A percentile compares a stretch with the other conserved stretches of the same genome.
These are phyloP conservation scores for Sylvilagus floridanus DNA, from an alignment of 2,797 vertebrate species.

Conservation along the genomic window DNA sequence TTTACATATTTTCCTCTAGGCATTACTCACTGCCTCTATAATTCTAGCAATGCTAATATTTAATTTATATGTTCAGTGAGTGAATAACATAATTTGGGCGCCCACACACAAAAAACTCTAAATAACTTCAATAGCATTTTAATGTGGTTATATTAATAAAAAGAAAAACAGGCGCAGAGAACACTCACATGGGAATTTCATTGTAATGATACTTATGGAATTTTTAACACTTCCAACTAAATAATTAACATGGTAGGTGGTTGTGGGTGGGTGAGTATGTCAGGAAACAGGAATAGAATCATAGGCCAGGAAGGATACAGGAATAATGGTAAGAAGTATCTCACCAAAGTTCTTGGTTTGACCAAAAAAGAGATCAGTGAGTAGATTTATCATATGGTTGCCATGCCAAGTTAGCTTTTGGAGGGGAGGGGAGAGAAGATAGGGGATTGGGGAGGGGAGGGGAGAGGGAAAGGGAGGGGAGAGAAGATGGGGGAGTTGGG, in stretches of 20 bases:
- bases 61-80: slow-evolving; percentile 59
- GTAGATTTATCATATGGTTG: background rate
- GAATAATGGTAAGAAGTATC: background rate
- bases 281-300: slow-evolving; percentile 2
- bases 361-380: background rate
- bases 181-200: background rate
- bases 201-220: background rate
- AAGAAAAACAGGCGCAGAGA: background rate
- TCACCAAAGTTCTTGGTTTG: background rate
- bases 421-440: background rate
- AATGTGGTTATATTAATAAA: slow-evolving; percentile 18
- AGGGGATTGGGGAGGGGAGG: no score
- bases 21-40: slow-evolving; percentile 66
- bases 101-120: background rate
- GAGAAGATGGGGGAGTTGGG: no score
- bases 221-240: slow-evolving; percentile 5
- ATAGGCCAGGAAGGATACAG: background rate
- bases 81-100: slow-evolving; percentile 60
- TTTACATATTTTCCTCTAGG: slow-evolving; percentile 62
- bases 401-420: background rate
- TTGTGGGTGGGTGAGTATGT: background rate
- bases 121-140: slow-evolving; percentile 11
- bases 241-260: slow-evolving; percentile 36
- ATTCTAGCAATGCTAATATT: slow-evolving; percentile 73
- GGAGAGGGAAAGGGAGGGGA: no score